These are phyloP conservation scores for Achatina immaculata DNA, from an alignment of 1,140 invertebrate species.

Conservation along the genomic window DNA sequence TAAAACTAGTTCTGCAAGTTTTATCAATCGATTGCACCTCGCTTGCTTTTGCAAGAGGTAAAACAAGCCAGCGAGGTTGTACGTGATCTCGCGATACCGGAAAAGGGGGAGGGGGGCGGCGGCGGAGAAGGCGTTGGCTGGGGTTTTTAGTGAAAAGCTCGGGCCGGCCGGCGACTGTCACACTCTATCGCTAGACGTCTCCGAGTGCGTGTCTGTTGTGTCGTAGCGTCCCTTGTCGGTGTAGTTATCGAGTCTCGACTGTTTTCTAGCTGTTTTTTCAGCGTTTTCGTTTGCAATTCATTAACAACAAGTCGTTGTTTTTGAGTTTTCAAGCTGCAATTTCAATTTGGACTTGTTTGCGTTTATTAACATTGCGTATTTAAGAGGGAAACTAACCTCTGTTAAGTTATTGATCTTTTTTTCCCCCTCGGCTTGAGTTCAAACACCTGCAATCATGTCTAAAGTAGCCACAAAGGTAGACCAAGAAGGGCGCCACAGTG, in stretches of 20 bases:
- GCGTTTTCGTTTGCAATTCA: not conserved
- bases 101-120: too few relatives aligned
- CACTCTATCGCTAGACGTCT: slow-evolving; percentile 7
- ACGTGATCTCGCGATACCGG: not conserved
- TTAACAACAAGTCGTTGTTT: slow-evolving; percentile 2
- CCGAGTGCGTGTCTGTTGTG: not conserved
- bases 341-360: not conserved
- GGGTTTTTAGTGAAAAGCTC: not conserved
- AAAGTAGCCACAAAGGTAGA: not conserved
- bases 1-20: slow-evolving; percentile 5
- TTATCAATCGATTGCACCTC: not conserved
- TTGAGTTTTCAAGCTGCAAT: not conserved
- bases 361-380: not conserved
- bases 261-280: too few relatives aligned
- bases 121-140: not conserved
- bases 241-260: too few relatives aligned
- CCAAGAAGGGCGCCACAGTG: slow-evolving; percentile 16
- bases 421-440: too few relatives aligned
- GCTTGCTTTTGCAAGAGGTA: too few relatives aligned
- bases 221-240: too few relatives aligned
- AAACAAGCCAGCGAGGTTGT: too few relatives aligned
- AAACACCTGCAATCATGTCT: not conserved
- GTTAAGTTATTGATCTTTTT: too few relatives aligned
- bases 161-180: not conserved
- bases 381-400: not conserved